These are phyloP conservation scores for Andrena haemorrhoa DNA, from an alignment of 2,888 invertebrate species.

Conservation along the genomic window DNA sequence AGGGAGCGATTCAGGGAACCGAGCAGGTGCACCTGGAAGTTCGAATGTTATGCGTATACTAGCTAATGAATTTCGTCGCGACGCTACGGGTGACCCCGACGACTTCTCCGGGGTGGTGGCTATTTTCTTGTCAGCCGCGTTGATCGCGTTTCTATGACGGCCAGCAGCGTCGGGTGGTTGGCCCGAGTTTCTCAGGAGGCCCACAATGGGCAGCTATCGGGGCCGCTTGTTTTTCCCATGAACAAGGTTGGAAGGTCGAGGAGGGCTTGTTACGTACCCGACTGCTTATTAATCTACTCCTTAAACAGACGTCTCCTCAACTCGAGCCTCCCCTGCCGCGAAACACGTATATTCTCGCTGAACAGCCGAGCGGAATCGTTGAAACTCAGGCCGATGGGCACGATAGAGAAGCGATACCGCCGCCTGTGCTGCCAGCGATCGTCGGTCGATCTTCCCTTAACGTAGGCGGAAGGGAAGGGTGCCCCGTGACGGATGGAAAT, in stretches of 20 bases:
- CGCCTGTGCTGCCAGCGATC: neutral
- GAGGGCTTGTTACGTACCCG: slow-evolving; percentile 57
- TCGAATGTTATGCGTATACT: no score
- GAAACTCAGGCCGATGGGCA: slow-evolving; percentile 15
- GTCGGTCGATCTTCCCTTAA: slow-evolving; percentile 12
- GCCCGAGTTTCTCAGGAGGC: slow-evolving; percentile 50
- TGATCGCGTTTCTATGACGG: slow-evolving; percentile 54
- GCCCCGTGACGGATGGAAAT: slow-evolving; percentile 11
- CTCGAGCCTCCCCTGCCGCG: slow-evolving; percentile 24
- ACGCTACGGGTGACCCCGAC: neutral
- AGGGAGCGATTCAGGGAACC: no score
- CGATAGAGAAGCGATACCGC: neutral
- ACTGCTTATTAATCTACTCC: slow-evolving; percentile 61
- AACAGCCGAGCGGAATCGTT: slow-evolving; percentile 31
- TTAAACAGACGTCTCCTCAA: slow-evolving; percentile 51
- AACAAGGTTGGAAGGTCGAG: slow-evolving; percentile 49
- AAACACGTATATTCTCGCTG: slow-evolving; percentile 24
- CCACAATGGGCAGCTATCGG: slow-evolving; percentile 50
- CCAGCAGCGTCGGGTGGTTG: neutral
- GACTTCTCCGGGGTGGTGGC: slow-evolving; percentile 1
- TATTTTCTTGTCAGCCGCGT: slow-evolving; percentile 43
- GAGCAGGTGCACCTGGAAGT: no score
- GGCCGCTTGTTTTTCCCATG: slow-evolving; percentile 55
- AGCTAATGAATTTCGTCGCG: no score
- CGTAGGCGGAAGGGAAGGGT: neutral